A percentile compares a stretch with the other conserved stretches of the same genome.
Evolutionary conservation across 1,140 invertebrate genomes (phyloP).

Genomic region (Prorops nasuta): DNA sequence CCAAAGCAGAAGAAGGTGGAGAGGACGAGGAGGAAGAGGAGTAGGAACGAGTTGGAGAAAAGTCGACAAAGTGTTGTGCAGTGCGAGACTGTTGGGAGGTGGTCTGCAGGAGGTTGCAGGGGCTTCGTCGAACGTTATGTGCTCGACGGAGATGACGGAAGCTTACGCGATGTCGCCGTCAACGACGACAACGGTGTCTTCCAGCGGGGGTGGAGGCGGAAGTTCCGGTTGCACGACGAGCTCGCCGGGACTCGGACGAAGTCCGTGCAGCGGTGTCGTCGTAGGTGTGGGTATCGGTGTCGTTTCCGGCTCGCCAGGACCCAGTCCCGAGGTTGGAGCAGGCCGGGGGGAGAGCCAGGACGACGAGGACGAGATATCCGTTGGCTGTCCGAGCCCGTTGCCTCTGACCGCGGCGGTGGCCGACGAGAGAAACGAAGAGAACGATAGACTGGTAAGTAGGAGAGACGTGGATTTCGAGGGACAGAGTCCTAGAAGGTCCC

Average conservation of each 20-base stretch:
- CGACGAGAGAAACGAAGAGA: constrained; percentile 25
- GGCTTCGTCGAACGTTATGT: constrained; percentile 35
- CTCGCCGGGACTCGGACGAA: constrained; percentile 23
- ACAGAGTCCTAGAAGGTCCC: neutral
- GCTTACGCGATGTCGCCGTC: constrained; percentile 51
- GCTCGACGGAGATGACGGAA: constrained; percentile 55
- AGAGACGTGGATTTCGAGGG: too few species aligned
- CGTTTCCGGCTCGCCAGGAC: constrained; percentile 19
- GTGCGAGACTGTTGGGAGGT: constrained; percentile 1
- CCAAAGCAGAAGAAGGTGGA: too few species aligned
- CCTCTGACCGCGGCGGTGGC: constrained; percentile 43
- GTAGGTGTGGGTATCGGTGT: constrained; percentile 5
- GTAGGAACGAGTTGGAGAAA: too few species aligned
- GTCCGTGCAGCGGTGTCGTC: constrained; percentile 14
- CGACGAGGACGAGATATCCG: constrained; percentile 69
- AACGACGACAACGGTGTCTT: constrained; percentile 45
- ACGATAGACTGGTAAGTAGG: constrained; percentile 15
- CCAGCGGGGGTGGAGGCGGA: constrained; percentile 41
- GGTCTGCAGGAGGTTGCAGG: neutral
- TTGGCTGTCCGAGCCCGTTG: constrained; percentile 70
- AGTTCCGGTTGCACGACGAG: constrained; percentile 37
- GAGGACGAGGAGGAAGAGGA: too few species aligned
- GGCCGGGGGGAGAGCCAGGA: constrained; percentile 38
- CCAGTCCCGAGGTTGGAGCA: constrained; percentile 18
- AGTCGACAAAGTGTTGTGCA: too few species aligned